Base-by-base conservation (phyloP, 2,888 invertebrate genomes). In the Sinohyriopsis cumingii region DNA sequence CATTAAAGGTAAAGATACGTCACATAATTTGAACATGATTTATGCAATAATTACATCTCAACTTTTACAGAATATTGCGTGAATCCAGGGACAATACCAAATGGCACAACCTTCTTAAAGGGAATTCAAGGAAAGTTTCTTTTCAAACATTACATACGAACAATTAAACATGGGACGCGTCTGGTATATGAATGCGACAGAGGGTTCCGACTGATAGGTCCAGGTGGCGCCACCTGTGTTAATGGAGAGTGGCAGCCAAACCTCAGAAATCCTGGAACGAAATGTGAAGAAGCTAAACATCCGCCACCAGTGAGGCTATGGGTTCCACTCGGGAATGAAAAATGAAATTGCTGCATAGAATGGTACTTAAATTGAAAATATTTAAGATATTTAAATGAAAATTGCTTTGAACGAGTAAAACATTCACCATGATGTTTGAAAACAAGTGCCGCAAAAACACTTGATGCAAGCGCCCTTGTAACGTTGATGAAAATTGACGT, bases 131-230 rank as follows among this genome's bases (percentile, higher is more conserved):
- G 98, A 0, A 92, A 97, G 59, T 98, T 98, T 89, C 96, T 97
- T 89, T 98, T 98, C 88, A 92, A 96, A 65, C 95, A 96, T 0
- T 98, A 98, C 88, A 97, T 98, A 0, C 71, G 69, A 18, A 77
- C 77, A 55, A 86, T 87, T 28, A 78, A 79, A 28, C 89, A 89
- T 65, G 86, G 87, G 33, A 83, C 84, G 61, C 74, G 82, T 33
- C 87, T 90, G 69, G 95, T 96, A 94, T 98, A 96, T 89, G 96
- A 97, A 85, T 98, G 98, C 87, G 95, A 97, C 81, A 95, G 95
- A 85, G 97, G 97, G 0, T 97, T 95, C 86, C 95, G 95, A 0
- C 89, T 98, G 54, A 93, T 94, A 45, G 98, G 98, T 1, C 93
- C 94, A 78, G 95, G 96, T 0, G 94, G 93, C 81, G 97, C 98